Conservation (phyloP, 2,113 vertebrate species). For the Cichladusa arquata region DNA sequence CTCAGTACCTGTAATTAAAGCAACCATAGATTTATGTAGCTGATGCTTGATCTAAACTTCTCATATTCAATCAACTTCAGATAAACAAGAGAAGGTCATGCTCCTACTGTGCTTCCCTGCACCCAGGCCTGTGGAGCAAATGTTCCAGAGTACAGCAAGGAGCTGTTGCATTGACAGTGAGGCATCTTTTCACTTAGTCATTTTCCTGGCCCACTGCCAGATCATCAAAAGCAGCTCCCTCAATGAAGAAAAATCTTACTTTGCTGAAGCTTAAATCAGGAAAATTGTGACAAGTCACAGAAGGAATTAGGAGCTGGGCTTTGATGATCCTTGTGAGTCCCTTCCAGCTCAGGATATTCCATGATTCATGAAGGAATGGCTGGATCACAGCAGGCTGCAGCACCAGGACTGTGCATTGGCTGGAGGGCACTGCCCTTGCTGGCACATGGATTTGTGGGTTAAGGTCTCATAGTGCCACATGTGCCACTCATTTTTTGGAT, state of each 20-base stretch:
- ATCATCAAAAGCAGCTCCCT: neutral
- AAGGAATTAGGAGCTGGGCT: neutral
- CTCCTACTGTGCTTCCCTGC: neutral
- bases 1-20: neutral
- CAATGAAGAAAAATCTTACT: neutral
- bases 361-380: neutral
- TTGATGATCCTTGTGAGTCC: neutral
- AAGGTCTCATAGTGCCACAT: neutral
- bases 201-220: neutral
- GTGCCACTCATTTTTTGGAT: neutral
- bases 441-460: rapidly evolving
- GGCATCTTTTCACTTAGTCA: neutral
- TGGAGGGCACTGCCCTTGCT: neutral
- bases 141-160: neutral
- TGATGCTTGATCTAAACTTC: neutral
- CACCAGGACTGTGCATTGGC: neutral
- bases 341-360: neutral
- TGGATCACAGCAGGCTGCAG: neutral
- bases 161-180: neutral
- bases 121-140: neutral
- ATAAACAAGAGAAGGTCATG: neutral
- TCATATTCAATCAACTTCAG: neutral
- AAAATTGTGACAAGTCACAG: neutral
- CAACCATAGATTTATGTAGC: neutral
- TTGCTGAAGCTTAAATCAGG: neutral